phyloP scores from a whole-genome alignment of 2,888 invertebrate genomes.

The Octodonta nipae region DNA sequence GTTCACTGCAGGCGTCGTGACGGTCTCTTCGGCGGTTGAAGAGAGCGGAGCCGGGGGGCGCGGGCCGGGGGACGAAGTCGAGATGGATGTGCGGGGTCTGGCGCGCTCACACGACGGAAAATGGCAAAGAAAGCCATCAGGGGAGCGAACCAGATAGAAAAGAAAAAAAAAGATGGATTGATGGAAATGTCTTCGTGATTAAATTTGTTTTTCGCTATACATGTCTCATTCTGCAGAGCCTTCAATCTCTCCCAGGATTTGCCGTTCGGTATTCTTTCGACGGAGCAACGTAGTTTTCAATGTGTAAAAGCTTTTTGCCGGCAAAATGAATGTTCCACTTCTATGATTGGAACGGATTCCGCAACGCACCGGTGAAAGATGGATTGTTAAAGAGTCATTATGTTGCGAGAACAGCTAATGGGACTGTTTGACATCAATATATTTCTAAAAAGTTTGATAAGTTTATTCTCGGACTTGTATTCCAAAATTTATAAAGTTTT shows the following conservation, averaged over 20 bases:
- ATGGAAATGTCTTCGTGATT: slow-evolving; percentile 37
- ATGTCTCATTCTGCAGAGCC: slow-evolving; percentile 26
- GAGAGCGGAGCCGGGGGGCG: too few species aligned
- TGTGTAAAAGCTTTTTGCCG: slow-evolving; percentile 23
- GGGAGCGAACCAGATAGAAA: slow-evolving; percentile 27
- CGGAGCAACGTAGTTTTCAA: slow-evolving; percentile 23
- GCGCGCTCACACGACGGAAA: slow-evolving; percentile 29
- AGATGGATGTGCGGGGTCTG: slow-evolving; percentile 25
- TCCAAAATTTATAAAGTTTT: too few species aligned
- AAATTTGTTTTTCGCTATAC: slow-evolving; percentile 36
- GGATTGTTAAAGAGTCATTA: too few species aligned
- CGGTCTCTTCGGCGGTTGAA: too few species aligned
- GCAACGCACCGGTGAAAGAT: too few species aligned
- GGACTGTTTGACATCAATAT: too few species aligned
- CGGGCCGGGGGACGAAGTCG: slow-evolving; percentile 10
- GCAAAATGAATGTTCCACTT: neutral
- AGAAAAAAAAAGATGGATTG: slow-evolving; percentile 34
- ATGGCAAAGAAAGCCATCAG: slow-evolving; percentile 35
- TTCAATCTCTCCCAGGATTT: slow-evolving; percentile 10
- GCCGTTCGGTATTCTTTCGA: too few species aligned
- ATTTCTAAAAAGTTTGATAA: too few species aligned
- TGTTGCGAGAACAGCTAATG: too few species aligned
- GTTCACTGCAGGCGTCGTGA: too few species aligned
- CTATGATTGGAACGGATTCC: too few species aligned
- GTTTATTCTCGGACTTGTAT: too few species aligned